A percentile compares a stretch with the other conserved stretches of the same genome.
These are phyloP conservation scores for Acleris holmiana DNA, from an alignment of 2,888 invertebrate species.

Conservation along the genomic window DNA sequence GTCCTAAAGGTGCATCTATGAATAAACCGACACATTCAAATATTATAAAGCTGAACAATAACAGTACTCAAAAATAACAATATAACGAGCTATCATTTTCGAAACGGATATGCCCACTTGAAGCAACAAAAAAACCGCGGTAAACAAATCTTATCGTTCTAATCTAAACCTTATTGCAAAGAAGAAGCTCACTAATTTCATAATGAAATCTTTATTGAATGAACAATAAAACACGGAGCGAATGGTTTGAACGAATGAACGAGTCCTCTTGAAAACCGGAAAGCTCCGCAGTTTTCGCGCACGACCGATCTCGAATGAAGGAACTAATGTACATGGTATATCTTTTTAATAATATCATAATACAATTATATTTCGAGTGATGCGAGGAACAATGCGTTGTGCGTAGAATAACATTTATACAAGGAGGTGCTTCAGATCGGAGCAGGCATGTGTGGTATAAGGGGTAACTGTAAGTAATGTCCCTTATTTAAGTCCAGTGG, in stretches of 20 bases:
- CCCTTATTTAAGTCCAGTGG: neutral
- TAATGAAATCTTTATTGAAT: neutral
- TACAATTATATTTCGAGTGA: slow-evolving; percentile 58
- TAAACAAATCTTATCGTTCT: neutral
- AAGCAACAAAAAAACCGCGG: slow-evolving; percentile 1
- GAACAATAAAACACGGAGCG: slow-evolving; percentile 34
- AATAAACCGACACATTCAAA: slow-evolving; percentile 7
- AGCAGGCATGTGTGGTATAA: slow-evolving; percentile 46
- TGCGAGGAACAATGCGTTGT: slow-evolving; percentile 48
- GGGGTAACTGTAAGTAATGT: neutral
- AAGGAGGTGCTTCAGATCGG: slow-evolving; percentile 47
- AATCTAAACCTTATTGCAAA: slow-evolving; percentile 15
- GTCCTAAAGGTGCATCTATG: neutral
- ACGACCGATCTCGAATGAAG: slow-evolving; percentile 65
- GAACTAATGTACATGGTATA: slow-evolving; percentile 70
- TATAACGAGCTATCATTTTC: slow-evolving; percentile 47
- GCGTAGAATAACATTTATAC: slow-evolving; percentile 48
- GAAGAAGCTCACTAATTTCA: slow-evolving; percentile 24
- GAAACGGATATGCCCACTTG: slow-evolving; percentile 64
- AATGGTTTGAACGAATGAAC: slow-evolving; percentile 44
- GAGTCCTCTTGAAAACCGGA: slow-evolving; percentile 78
- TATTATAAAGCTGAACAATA: slow-evolving; percentile 28
- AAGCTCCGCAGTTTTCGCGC: slow-evolving; percentile 76
- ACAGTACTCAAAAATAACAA: slow-evolving; percentile 34
- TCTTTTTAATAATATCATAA: slow-evolving; percentile 80